Percentiles rank a stretch among this genome's conserved stretches.
These are phyloP conservation scores for Drymonia ruficornis DNA, from an alignment of 2,888 invertebrate genomes.

Conservation along the genomic window DNA sequence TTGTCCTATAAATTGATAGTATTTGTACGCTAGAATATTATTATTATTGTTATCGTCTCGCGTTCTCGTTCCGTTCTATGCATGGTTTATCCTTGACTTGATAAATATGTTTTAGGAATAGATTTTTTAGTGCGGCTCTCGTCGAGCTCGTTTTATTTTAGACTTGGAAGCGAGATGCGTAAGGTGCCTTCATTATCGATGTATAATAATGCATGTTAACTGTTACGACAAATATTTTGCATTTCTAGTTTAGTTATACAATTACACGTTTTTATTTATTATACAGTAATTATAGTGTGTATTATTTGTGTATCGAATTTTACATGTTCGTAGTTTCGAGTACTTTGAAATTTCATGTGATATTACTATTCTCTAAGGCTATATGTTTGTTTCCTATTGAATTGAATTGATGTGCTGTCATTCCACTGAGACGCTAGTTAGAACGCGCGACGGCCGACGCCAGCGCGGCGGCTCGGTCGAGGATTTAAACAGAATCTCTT, in stretches of 20 bases:
- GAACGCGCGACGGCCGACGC: slow-evolving; percentile 24
- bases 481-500: slow-evolving; percentile 67
- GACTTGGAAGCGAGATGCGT: slow-evolving; percentile 50
- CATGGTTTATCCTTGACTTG: slow-evolving; percentile 43
- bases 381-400: slow-evolving; percentile 58
- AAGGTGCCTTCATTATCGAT: slow-evolving; percentile 71
- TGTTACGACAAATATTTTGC: slow-evolving; percentile 74
- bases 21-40: slow-evolving; percentile 65
- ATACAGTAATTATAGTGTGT: slow-evolving; percentile 76
- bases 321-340: slow-evolving; percentile 66
- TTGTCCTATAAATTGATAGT: slow-evolving; percentile 65
- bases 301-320: slow-evolving; percentile 77
- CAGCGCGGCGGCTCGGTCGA: slow-evolving; percentile 23
- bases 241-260: slow-evolving; percentile 82
- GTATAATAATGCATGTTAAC: slow-evolving; percentile 70
- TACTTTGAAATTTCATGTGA: slow-evolving; percentile 81
- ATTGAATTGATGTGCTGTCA: slow-evolving; percentile 61
- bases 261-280: slow-evolving; percentile 79
- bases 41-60: slow-evolving; percentile 50
- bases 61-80: slow-evolving; percentile 32
- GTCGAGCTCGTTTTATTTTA: slow-evolving; percentile 35
- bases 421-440: slow-evolving; percentile 57
- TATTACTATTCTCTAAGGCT: slow-evolving; percentile 79
- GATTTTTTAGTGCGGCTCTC: slow-evolving; percentile 34
- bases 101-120: slow-evolving; percentile 77